Evolutionary conservation across 2,888 invertebrate genomes (phyloP).

Genomic region (Trissoscelio sp.): DNA sequence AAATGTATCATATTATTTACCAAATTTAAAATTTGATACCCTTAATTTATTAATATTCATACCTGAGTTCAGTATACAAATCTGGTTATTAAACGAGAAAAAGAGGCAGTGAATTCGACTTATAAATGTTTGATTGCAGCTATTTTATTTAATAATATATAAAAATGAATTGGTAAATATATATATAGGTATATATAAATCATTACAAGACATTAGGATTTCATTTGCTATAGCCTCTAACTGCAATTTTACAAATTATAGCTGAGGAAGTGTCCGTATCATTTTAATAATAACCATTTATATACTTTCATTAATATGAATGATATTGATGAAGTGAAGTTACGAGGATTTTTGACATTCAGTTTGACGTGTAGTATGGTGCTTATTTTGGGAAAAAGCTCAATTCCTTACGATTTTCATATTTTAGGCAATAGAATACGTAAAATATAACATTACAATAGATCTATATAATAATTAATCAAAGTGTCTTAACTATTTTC

Average conservation of each 20-base stretch:
- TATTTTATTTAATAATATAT: background rate
- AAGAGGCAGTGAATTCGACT: slow-evolving; percentile 17
- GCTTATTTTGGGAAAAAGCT: background rate
- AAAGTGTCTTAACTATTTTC: too few species aligned
- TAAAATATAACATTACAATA: too few species aligned
- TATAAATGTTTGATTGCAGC: background rate
- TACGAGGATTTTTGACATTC: background rate
- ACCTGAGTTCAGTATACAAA: background rate
- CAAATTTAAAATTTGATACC: too few species aligned
- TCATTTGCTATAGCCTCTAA: background rate
- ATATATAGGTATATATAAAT: background rate
- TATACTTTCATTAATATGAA: too few species aligned
- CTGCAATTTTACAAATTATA: background rate
- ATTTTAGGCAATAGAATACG: too few species aligned
- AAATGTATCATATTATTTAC: too few species aligned
- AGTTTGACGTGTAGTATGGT: background rate
- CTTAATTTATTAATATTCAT: too few species aligned
- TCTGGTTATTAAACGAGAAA: background rate
- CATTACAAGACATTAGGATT: background rate
- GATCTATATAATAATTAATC: too few species aligned
- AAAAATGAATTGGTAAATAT: background rate
- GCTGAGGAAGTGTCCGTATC: too few species aligned
- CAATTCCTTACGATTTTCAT: background rate
- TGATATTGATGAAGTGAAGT: background rate
- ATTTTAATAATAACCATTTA: too few species aligned